Conservation (phyloP, 2,113 vertebrate genomes). For the Centropristis striata region DNA sequence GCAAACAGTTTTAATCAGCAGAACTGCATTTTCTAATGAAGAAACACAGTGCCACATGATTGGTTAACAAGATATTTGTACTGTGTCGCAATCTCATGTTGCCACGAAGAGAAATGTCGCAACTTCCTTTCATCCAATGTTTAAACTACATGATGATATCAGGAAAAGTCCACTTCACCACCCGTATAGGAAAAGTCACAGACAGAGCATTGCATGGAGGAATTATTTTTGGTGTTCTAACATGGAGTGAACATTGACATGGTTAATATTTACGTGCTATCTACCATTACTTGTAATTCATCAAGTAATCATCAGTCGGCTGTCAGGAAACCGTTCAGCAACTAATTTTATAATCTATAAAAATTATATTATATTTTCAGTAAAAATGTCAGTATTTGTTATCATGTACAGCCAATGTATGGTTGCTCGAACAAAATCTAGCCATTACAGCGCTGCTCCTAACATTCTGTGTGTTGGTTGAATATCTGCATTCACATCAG, state of each 20-base stretch:
- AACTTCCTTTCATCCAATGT: conserved; percentile 15
- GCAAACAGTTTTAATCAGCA: conserved; percentile 42
- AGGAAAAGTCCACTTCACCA: not conserved
- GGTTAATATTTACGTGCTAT: not conserved
- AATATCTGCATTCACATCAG: not conserved
- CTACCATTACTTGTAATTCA: not conserved
- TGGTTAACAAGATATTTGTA: conserved; percentile 6
- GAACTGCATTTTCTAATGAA: not conserved
- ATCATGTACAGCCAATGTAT: not conserved
- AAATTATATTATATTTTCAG: not conserved
- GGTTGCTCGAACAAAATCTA: not conserved
- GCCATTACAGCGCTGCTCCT: not conserved
- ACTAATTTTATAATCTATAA: not conserved
- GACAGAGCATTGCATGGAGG: not conserved
- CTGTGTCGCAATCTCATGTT: conserved; percentile 10
- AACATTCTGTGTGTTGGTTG: not conserved
- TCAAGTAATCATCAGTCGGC: not conserved
- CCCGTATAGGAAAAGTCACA: not conserved
- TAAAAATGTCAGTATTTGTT: too few species aligned
- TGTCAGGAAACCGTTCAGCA: not conserved
- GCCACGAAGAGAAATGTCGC: not conserved
- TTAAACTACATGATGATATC: conserved; percentile 8
- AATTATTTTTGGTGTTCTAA: not conserved
- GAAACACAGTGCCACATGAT: not conserved
- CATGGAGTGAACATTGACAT: not conserved